A percentile compares a stretch with the other conserved stretches of the same genome.
Evolutionary conservation across 2,888 invertebrate species (phyloP).

Genomic region (Sinhomidia bicolor): DNA sequence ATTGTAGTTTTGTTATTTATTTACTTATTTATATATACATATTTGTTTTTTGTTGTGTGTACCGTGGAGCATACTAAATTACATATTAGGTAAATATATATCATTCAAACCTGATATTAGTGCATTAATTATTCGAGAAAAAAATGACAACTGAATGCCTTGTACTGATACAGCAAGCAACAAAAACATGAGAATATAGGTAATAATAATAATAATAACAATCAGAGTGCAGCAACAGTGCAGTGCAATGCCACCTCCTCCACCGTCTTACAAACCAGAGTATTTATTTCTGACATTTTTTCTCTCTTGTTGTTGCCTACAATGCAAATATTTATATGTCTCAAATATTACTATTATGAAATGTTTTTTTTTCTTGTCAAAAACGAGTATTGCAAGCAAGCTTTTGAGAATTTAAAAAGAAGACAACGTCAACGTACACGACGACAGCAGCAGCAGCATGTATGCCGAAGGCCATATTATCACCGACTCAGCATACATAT

Average conservation of each 20-base stretch:
- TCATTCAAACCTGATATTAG: too few species aligned
- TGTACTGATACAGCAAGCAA: too few species aligned
- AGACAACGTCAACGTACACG: background rate
- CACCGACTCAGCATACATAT: background rate
- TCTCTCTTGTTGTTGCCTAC: background rate
- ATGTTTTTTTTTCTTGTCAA: background rate
- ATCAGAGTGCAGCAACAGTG: too few species aligned
- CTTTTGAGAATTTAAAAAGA: background rate
- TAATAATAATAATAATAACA: too few species aligned
- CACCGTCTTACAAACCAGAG: too few species aligned
- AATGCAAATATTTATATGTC: background rate
- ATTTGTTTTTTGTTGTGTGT: background rate
- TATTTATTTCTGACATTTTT: background rate
- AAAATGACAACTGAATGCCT: too few species aligned
- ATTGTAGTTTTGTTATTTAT: background rate
- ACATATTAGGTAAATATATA: too few species aligned
- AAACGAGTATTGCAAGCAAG: conserved; percentile 8
- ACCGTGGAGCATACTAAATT: too few species aligned
- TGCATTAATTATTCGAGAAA: too few species aligned
- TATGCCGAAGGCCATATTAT: background rate
- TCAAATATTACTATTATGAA: background rate
- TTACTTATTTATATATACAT: background rate
- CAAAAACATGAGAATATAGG: too few species aligned
- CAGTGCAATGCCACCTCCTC: too few species aligned
- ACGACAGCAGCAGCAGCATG: background rate